Base-by-base conservation (phyloP, 1,140 invertebrate species). In the Achatina immaculata region DNA sequence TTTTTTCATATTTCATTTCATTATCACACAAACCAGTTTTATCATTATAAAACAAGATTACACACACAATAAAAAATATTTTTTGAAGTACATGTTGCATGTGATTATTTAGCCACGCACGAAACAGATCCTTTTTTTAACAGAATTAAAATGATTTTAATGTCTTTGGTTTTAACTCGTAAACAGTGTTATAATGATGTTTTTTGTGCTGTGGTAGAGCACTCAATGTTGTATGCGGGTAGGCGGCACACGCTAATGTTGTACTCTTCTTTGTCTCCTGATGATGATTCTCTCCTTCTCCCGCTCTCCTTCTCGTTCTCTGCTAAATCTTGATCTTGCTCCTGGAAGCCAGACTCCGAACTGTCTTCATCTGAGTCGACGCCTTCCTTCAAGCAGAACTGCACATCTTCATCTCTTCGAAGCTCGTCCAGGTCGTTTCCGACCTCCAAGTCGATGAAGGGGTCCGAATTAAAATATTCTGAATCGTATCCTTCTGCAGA, bases 261-360 rank as follows among this genome's bases (percentile, higher is more conserved):
- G n/a, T n/a, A n/a, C 21, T 71, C 68, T 14, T 24, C 9, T 31
- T 71, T 71, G 36, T 31, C 68, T 40, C 2, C 80, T 24, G 68
- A 43, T n/a, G 24, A 16, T 0, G 28, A 48, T 16, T 28, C 66
- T n/a, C 51, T 66, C 31, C 55, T 55, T 16, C 38, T 62, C 3
- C 65, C 78, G 7, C 65, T 78, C 38, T 31, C 81, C 28, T 78
- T 76, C 24, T 81, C 84, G 24, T 79, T 74, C 40, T 81, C 84
- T 1, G 74, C 34, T 21, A 34, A 28, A 9, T 48, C 58, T 65
- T 42, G 77, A 48, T 73, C 62, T 34, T 81, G 58, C 40, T 89
- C 89, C 55, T 88, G 86, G 75, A 88, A 90, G 1, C 89, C 89
- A 0, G 88, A 89, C 77, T 90, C 89, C 4, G 89, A 88, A 81